Evolutionary conservation across 2,888 invertebrate genomes (phyloP), one percentile per base, ranked within the genome.

Genomic region (Drosophila diplacantha): DNA sequence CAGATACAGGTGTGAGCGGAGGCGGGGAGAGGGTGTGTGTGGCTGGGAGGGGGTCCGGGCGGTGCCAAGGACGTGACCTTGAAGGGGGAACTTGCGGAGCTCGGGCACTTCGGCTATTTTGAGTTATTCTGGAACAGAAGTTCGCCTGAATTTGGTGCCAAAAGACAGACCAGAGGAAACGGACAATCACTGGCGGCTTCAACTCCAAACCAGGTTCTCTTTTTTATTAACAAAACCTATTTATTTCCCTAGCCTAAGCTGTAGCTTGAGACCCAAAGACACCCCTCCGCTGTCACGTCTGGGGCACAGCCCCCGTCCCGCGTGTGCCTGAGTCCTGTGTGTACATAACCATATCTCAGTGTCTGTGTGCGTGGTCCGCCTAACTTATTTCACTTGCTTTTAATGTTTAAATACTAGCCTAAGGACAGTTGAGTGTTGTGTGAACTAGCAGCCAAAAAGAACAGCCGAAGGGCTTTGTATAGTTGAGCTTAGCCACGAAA

Each of bases 1-100:
- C 87, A 88, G 60, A 86, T 89, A 71, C 88, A 89, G 77, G 88
- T 88, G 75, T 88, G 84, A 88, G 83, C 53, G 9, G 35, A 4
- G 8, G 8, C 24, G 24, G 8, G 22, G 22, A 32, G 38, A 26
- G 22, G 20, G 16, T 18, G 38, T 47, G 50, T 16, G 29, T 43
- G 43, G 3, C 5, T 7, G 14, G 29, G 5, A 14, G 44, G 3
- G 9, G 7, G 1, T 12, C 6, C 0, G 0, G 11, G 6, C 1
- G 8, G 7, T 8, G 1, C 18, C 43, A 26, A 29, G 9, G 9
- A 20, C 18, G 44, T 46, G 31, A n/a, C 9, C 3, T 29, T 0
- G 12, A 26, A 11, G 18, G 29, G 43, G 14, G n/a, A 20, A 12
- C 12, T 12, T n/a, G n/a, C n/a, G n/a, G n/a, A n/a, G n/a, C n/a